Evolutionary conservation across 2,113 vertebrate species (phyloP).

Genomic region (Melanerpes aurifrons): DNA sequence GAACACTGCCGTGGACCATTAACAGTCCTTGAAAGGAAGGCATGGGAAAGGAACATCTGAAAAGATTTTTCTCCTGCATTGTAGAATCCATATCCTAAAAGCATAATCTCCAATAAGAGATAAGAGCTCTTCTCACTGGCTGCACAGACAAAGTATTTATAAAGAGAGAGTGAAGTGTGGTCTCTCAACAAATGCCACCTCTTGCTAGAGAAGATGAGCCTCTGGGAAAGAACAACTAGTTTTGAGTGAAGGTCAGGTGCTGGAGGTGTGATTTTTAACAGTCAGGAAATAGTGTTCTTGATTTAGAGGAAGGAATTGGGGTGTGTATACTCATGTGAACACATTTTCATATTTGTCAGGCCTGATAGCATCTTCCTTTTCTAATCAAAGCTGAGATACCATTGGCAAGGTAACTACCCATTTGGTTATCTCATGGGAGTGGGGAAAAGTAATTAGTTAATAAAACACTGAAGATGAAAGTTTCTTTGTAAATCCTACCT

Average conservation of each 20-base stretch:
- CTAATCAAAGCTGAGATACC: background rate
- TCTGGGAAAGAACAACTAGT: background rate
- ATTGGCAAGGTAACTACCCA: background rate
- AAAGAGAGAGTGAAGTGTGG: background rate
- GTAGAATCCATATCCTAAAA: background rate
- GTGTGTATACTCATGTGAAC: fast-evolving
- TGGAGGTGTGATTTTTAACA: background rate
- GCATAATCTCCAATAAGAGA: background rate
- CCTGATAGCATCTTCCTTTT: background rate
- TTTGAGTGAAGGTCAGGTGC: background rate
- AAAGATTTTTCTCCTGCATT: background rate
- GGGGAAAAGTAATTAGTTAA: background rate
- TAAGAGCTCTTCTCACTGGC: background rate
- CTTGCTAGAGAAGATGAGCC: background rate
- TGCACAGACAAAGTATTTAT: background rate
- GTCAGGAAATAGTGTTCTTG: background rate
- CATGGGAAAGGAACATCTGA: background rate
- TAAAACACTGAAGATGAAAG: background rate
- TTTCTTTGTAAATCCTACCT: background rate
- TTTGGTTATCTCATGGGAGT: background rate
- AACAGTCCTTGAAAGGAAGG: background rate
- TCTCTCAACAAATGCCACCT: background rate
- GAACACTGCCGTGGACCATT: background rate
- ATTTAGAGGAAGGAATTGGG: background rate
- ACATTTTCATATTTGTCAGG: background rate